phyloP scores from a whole-genome alignment of 2,113 vertebrate species.

The Rousettus leschenaultii region DNA sequence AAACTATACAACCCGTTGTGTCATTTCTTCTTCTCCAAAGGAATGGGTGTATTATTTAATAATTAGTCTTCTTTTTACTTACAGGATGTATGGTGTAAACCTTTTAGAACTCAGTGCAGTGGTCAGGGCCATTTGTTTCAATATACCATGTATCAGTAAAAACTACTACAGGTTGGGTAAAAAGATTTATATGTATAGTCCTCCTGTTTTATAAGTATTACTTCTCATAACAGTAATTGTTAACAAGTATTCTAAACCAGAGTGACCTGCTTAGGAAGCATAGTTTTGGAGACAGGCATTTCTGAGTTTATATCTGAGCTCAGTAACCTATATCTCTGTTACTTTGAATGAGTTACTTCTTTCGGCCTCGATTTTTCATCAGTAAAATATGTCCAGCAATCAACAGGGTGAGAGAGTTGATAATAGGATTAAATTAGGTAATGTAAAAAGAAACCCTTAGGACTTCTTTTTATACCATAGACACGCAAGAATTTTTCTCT shows the following conservation, averaged over 20 bases:
- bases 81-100: not conserved
- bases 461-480: not conserved
- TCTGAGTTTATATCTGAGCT: not conserved
- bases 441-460: not conserved
- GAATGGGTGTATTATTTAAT: not conserved
- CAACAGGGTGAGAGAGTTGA: not conserved
- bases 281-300: not conserved
- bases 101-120: not conserved
- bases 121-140: not conserved
- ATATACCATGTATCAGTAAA: not conserved
- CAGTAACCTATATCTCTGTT: not conserved
- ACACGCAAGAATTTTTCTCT: not conserved
- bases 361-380: not conserved
- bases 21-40: not conserved
- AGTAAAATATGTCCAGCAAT: not conserved
- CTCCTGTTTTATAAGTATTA: not conserved
- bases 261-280: not conserved
- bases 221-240: not conserved
- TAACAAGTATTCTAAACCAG: not conserved
- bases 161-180: not conserved
- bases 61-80: not conserved
- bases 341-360: not conserved
- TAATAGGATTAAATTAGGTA: not conserved
- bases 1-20: not conserved
- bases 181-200: not conserved